Conservation (phyloP, 30 jellyfish, hydroid and myxozoan genomes). For the Catostylus mosaicus region DNA sequence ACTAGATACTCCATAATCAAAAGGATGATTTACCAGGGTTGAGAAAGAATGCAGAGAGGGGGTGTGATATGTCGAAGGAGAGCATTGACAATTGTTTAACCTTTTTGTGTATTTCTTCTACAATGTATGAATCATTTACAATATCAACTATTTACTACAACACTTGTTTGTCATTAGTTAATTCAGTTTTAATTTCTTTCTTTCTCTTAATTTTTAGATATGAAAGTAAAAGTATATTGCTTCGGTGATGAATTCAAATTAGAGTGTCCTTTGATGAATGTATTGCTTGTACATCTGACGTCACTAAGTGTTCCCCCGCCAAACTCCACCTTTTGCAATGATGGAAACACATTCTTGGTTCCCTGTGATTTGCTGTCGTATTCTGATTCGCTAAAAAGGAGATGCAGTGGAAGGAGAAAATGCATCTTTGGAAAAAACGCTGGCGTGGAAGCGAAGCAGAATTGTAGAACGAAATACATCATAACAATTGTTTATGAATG, state of each 20-base stretch:
- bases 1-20: too few relatives aligned
- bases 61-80: too few relatives aligned
- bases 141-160: neutral
- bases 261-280: constrained; percentile 37
- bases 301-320: constrained; percentile 52
- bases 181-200: neutral
- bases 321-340: constrained; percentile 37
- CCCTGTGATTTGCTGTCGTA: constrained; percentile 50
- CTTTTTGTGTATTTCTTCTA: too few relatives aligned
- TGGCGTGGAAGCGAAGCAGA: neutral
- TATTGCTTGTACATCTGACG: constrained; percentile 38
- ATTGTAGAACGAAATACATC: constrained; percentile 37
- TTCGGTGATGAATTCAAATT: constrained; percentile 55
- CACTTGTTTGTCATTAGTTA: neutral
- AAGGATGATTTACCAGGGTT: too few relatives aligned
- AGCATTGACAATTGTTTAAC: too few relatives aligned
- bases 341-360: neutral
- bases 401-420: constrained; percentile 50
- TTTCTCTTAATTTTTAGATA: constrained; percentile 15
- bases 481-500: constrained; percentile 60
- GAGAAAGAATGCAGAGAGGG: too few relatives aligned
- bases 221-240: constrained; percentile 49
- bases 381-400: constrained; percentile 21
- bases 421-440: constrained; percentile 8
- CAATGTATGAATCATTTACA: neutral